A percentile compares a stretch with the other conserved stretches of the same genome.
Evolutionary conservation across 1,140 invertebrate species (phyloP).

Genomic region (Papilio helenus): DNA sequence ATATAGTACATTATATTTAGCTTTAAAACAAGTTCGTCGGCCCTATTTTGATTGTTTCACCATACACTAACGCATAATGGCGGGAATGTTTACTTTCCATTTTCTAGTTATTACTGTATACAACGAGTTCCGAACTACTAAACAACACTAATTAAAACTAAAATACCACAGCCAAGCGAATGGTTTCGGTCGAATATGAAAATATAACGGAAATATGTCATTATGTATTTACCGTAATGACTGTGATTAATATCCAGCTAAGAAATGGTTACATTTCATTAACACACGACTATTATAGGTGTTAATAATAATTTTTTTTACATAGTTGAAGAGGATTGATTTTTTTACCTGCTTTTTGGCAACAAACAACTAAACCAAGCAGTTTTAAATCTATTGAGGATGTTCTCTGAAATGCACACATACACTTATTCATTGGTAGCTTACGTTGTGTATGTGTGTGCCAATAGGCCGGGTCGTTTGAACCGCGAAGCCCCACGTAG

Average conservation of each 20-base stretch:
- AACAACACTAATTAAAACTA: background rate
- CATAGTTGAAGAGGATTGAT: too few relatives aligned
- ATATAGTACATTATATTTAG: background rate
- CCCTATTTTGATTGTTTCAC: background rate
- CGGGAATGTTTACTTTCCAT: background rate
- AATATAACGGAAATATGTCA: background rate
- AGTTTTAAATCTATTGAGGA: constrained; percentile 19
- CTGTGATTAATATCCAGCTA: background rate
- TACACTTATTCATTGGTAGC: background rate
- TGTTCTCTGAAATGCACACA: background rate
- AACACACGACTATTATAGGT: background rate
- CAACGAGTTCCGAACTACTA: background rate
- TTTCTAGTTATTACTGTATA: background rate
- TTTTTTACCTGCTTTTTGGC: background rate
- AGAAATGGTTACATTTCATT: background rate
- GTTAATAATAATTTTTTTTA: background rate
- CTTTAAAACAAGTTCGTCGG: background rate
- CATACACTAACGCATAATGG: background rate
- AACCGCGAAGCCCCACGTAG: constrained; percentile 62
- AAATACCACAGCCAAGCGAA: background rate
- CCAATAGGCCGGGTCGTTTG: constrained; percentile 37
- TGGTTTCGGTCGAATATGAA: background rate
- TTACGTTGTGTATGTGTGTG: background rate
- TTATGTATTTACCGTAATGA: background rate
- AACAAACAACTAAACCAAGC: background rate